Conservation (phyloP, 1,140 invertebrate species). For the Antheraea mylitta region DNA sequence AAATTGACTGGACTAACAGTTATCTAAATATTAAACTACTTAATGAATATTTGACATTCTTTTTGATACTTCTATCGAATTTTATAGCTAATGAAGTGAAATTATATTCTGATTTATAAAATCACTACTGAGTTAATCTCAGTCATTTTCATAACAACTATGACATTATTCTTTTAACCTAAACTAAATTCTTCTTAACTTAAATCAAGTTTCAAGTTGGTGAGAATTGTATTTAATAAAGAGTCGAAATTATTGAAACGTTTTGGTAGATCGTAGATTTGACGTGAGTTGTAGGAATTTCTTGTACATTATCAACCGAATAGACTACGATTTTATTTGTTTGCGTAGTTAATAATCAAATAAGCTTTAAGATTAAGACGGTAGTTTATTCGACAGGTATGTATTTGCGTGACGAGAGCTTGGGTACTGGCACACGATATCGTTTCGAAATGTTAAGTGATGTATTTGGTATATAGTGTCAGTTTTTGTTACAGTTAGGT, state of each 20-base stretch:
- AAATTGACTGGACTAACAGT: too few relatives aligned
- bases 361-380: not conserved
- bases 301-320: slow-evolving; percentile 50
- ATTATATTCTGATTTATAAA: too few relatives aligned
- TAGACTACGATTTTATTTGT: slow-evolving; percentile 18
- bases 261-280: too few relatives aligned
- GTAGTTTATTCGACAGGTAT: not conserved
- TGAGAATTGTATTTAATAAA: too few relatives aligned
- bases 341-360: not conserved
- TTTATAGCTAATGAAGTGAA: too few relatives aligned
- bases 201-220: too few relatives aligned
- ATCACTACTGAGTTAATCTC: too few relatives aligned
- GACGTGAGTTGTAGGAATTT: slow-evolving; percentile 59
- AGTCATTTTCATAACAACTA: too few relatives aligned
- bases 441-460: not conserved
- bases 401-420: not conserved
- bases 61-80: not conserved
- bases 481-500: not conserved
- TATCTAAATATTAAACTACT: too few relatives aligned
- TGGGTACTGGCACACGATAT: not conserved
- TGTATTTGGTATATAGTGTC: not conserved
- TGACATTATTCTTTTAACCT: too few relatives aligned
- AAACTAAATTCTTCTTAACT: too few relatives aligned
- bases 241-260: too few relatives aligned
- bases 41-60: not conserved